phyloP scores from a whole-genome alignment of 1,140 invertebrate species.

The Drosophila lacteicornis region DNA sequence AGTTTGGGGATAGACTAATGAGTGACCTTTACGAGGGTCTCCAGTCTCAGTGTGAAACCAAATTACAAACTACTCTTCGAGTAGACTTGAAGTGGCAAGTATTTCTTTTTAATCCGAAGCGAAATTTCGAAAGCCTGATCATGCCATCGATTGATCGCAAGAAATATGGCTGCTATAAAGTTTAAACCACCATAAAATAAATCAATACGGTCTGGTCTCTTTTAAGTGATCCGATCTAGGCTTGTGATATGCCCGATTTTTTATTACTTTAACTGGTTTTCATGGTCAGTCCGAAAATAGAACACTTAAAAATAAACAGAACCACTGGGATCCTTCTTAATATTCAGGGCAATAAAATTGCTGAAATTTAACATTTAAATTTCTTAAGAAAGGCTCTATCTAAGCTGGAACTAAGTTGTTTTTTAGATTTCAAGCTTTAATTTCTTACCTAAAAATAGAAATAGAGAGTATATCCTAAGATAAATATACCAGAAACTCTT shows the following conservation, averaged over 20 bases:
- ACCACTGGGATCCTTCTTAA: neutral
- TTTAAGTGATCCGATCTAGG: conserved; percentile 1
- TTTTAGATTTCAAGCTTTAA: no score
- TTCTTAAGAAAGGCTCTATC: neutral
- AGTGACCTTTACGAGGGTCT: conserved; percentile 34
- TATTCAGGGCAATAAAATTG: conserved; percentile 2
- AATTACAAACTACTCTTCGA: neutral
- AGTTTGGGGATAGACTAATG: conserved; percentile 19
- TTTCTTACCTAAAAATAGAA: neutral
- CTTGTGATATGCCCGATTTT: conserved; percentile 14
- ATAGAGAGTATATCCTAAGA: no score
- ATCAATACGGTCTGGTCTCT: conserved; percentile 5
- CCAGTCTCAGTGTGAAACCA: neutral
- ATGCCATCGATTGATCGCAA: neutral
- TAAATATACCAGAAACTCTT: neutral
- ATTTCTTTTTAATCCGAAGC: neutral
- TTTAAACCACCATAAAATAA: conserved; percentile 20
- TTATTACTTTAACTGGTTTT: conserved; percentile 19
- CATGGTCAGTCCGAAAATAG: conserved; percentile 1
- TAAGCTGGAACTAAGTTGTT: neutral
- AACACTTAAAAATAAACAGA: conserved; percentile 13
- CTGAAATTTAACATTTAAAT: conserved; percentile 5
- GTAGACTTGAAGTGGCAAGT: neutral
- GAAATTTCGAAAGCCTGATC: conserved; percentile 4
- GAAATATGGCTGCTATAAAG: conserved; percentile 24